These are phyloP conservation scores for Myopa testacea DNA, from an alignment of 2,888 invertebrate genomes.

Conservation along the genomic window DNA sequence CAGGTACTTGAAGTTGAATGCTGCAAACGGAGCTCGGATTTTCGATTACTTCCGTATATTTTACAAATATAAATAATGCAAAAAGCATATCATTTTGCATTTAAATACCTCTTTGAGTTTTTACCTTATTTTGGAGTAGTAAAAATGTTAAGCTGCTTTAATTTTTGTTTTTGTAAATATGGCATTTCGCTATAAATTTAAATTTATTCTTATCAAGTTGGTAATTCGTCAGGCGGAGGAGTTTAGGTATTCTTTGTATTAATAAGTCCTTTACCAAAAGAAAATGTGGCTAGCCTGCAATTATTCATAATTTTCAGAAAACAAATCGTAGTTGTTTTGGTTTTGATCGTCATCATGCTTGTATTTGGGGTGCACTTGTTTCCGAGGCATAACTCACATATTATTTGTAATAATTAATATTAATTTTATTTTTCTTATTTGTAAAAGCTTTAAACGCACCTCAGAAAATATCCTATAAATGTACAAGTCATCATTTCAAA, in stretches of 20 bases:
- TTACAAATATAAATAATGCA: too few relatives aligned
- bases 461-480: conserved; percentile 18
- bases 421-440: conserved; percentile 13
- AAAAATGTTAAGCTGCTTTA: conserved; percentile 18
- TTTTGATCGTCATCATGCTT: conserved; percentile 41
- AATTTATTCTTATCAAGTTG: conserved; percentile 3
- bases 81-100: too few relatives aligned
- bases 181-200: conserved; percentile 18
- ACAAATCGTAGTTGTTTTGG: conserved; percentile 13
- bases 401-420: neutral
- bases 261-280: conserved; percentile 28
- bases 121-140: neutral
- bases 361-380: conserved; percentile 16
- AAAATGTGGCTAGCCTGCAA: neutral
- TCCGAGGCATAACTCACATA: neutral
- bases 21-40: too few relatives aligned
- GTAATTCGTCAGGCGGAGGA: conserved; percentile 28
- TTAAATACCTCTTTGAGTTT: neutral
- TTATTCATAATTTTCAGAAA: neutral
- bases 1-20: too few relatives aligned
- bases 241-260: conserved; percentile 6
- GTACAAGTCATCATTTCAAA: conserved; percentile 26
- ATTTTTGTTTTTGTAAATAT: conserved; percentile 27
- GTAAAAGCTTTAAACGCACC: conserved; percentile 29
- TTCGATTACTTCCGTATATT: too few relatives aligned